phyloP scores from a whole-genome alignment of 2,888 invertebrate genomes.

The Invenusta paracnida region DNA sequence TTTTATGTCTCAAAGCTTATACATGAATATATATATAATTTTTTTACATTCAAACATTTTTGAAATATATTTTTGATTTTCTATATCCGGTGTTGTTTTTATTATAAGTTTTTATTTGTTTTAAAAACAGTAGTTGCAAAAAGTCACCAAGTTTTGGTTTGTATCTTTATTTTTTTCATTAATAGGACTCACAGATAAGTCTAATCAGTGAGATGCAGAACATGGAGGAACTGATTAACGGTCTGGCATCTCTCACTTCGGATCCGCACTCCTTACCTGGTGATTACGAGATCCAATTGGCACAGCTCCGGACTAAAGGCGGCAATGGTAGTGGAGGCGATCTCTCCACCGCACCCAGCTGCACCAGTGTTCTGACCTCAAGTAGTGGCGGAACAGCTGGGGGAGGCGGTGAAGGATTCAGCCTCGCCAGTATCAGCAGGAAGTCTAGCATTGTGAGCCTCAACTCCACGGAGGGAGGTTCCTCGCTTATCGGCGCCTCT shows the following conservation, averaged over 20 bases:
- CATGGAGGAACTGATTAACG: not conserved
- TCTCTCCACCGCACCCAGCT: not conserved
- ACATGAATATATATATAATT: too few relatives aligned
- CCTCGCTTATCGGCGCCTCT: not conserved
- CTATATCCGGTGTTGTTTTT: too few relatives aligned
- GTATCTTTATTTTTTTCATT: too few relatives aligned
- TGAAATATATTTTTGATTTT: too few relatives aligned
- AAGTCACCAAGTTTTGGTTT: too few relatives aligned
- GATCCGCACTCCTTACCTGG: not conserved
- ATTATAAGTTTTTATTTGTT: too few relatives aligned
- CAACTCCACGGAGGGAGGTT: not conserved
- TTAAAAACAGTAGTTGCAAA: too few relatives aligned
- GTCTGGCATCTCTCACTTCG: not conserved
- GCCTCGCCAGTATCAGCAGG: not conserved
- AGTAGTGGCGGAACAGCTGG: not conserved
- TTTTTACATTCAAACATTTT: too few relatives aligned
- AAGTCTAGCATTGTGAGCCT: not conserved
- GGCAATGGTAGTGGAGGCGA: not conserved
- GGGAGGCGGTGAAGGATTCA: not conserved
- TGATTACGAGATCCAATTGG: not conserved
- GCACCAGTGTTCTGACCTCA: not conserved
- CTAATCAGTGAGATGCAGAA: not conserved
- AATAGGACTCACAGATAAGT: not conserved
- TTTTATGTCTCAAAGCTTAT: too few relatives aligned
- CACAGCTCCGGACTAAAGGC: too few relatives aligned